Base-by-base conservation (phyloP, 2,113 vertebrate genomes). In the Symphodus melops region DNA sequence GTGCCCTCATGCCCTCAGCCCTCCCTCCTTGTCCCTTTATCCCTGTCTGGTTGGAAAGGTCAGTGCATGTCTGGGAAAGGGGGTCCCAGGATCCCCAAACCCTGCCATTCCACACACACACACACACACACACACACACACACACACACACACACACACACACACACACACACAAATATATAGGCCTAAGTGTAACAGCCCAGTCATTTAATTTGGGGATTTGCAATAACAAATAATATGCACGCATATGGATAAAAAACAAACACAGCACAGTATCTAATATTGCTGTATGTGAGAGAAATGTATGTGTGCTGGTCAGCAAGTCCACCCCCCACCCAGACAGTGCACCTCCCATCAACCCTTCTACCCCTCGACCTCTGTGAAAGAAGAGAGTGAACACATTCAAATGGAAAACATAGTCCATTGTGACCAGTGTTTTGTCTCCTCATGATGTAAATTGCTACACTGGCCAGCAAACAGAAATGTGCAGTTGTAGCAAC, bases 31-130 rank as follows among this genome's bases (percentile, higher is more conserved):
- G 94, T 94, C 95, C 93, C 95, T 95, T 96, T 95, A 95, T 95
- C 96, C 97, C 95, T 95, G 97, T 97, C 97, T 98, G 97, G 96
- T 96, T 97, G 94, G 95, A 99, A 98, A 99, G 97, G 97, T 97
- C 97, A 97, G 93, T 83, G 89, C 92, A 94, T 97, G 97, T 98
- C 96, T 99, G 96, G 96, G 95, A 97, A 97, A 95, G 94, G 94
- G 93, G 95, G 95, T 97, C 95, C 89, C 95, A 95, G 95, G 95
- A 96, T 96, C 96, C 95, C 84, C 70, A 77, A 82, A 83, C 87
- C 73, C 68, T 64, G 79, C 36, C 52, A 58, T 51, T 71, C n/a
- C 44, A 56, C 57, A 21, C 64, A 77, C 56, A 66, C 57, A 49
- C 63, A 76, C 44, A 51, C 54, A 73, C 75, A 67, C 56, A 72